Conservation (phyloP, 2,797 vertebrate genomes). For the Carcharodon carcharias region DNA sequence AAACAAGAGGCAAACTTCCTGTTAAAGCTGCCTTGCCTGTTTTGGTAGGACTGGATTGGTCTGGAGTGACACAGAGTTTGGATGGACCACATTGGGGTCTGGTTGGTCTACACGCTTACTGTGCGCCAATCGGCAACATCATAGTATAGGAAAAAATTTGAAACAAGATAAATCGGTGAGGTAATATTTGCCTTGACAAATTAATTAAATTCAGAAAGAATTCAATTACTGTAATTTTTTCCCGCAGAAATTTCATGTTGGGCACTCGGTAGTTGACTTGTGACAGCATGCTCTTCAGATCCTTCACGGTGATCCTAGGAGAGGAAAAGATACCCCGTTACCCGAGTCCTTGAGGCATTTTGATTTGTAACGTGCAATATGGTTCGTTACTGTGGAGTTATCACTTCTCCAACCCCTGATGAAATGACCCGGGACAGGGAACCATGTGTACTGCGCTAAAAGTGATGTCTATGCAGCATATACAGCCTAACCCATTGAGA, state of each 20-base stretch:
- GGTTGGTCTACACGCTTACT: background rate
- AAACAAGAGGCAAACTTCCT: background rate
- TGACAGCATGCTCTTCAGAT: slow-evolving; percentile 93
- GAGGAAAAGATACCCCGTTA: background rate
- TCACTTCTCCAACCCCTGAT: background rate
- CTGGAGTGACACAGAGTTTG: background rate
- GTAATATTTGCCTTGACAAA: background rate
- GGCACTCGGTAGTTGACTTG: slow-evolving; percentile 98
- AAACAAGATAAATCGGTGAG: background rate
- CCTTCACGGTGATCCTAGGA: slow-evolving; percentile 90
- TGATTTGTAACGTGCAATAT: background rate
- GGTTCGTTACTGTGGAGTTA: background rate
- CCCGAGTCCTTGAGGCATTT: background rate
- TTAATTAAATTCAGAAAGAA: background rate
- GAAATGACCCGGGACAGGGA: no score
- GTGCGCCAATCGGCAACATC: background rate
- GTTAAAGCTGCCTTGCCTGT: background rate
- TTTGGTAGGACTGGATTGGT: background rate
- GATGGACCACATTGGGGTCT: background rate
- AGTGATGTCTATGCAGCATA: background rate
- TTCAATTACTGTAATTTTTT: slow-evolving; percentile 77
- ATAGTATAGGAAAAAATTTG: background rate
- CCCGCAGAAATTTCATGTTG: slow-evolving; percentile 93
- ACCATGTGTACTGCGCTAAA: background rate
- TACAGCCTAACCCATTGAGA: background rate